Base-by-base conservation (phyloP, 1,140 invertebrate species). In the Chionoecetes opilio region DNA sequence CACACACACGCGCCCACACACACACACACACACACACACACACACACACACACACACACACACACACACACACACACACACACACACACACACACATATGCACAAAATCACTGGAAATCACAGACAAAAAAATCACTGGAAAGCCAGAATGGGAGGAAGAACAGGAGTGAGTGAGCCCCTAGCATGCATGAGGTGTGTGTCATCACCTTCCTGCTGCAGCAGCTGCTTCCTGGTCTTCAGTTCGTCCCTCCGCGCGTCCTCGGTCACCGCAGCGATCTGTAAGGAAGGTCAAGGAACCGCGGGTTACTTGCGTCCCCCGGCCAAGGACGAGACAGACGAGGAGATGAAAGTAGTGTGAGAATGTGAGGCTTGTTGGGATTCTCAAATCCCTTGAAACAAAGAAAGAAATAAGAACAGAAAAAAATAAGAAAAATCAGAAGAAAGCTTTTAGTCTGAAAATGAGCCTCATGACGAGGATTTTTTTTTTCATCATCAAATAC, bases 51-150 rank as follows among this genome's bases (percentile, higher is more conserved):
- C 82, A 84, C 82, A 84, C 82, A 84, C 82, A 84, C 82, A 84
- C 82, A 84, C 82, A 84, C 82, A 84, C 82, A 84, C 82, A 84
- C 82, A 84, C 82, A 34, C 32, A 84, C 32, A 84, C 32, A 84
- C 32, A 84, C 29, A 29, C 82, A 84, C 29, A 84, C 82, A 31
- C 46, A 53, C 2, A 53, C 46, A 17, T 53, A 53, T 17, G 46
- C 9, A 17, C 46, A 17, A 1, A 17, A 53, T 53, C 11, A 53
- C 21, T 1, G 21, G 46, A 1, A 17, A 53, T 53, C 11, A 53
- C 21, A 9, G 21, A 11, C 46, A 53, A 17, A 53, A 53, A 53
- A 53, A 17, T 53, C 46, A 2, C 0, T 14, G 21, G 46, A 53
- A 53, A 17, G 46, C 11, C 11, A 9, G 8, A 17, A 17, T 14